phyloP scores from a whole-genome alignment of 2,113 vertebrate genomes.

The Brachirus orientalis region DNA sequence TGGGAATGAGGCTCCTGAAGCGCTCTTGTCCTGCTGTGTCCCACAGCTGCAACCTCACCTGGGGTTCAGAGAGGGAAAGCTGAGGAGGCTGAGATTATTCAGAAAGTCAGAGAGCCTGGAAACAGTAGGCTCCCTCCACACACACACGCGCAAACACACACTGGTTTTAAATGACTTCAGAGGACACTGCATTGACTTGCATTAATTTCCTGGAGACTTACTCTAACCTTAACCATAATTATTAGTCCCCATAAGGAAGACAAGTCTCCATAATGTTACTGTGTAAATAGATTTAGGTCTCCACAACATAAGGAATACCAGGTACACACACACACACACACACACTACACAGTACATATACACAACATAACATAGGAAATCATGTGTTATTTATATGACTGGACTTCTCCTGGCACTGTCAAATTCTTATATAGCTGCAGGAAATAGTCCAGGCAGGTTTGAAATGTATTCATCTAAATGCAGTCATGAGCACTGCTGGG shows the following conservation, averaged over 20 bases:
- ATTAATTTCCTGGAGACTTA: no score
- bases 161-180: no score
- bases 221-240: no score
- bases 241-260: no score
- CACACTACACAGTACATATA: no score
- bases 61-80: conserved; percentile 69
- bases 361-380: not conserved
- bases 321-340: no score
- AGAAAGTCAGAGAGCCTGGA: conserved; percentile 60
- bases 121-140: conserved; percentile 31
- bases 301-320: no score
- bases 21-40: conserved; percentile 94
- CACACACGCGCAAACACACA: not conserved
- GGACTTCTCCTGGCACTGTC: not conserved
- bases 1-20: conserved; percentile 94
- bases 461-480: conserved; percentile 12
- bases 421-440: conserved; percentile 26
- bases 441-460: conserved; percentile 28
- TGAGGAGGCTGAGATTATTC: conserved; percentile 66
- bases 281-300: no score
- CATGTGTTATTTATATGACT: conserved; percentile 23
- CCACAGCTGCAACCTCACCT: conserved; percentile 96
- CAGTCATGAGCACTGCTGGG: not conserved
- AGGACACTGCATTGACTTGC: no score
- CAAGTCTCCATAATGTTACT: no score